A percentile compares a stretch with the other conserved stretches of the same genome.
Conservation (phyloP, 2,113 vertebrate genomes). For the Lepisosteus oculatus region DNA sequence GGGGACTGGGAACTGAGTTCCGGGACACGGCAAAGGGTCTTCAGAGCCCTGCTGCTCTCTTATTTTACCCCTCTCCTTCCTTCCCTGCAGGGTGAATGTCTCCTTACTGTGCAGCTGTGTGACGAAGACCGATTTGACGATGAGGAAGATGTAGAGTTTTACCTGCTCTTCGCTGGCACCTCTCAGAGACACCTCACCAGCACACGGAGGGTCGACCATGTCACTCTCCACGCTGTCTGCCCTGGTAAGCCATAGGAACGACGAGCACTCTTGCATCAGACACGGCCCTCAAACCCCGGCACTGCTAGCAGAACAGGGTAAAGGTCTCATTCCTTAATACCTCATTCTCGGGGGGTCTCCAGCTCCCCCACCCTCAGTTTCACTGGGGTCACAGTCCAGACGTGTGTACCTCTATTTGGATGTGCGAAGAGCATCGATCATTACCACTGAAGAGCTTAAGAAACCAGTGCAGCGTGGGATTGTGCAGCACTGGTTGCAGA, state of each 20-base stretch:
- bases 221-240: conserved; percentile 83
- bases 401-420: too few relatives aligned
- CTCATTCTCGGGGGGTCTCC: not conserved
- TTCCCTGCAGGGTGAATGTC: conserved; percentile 76
- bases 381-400: not conserved
- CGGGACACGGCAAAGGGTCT: too few relatives aligned
- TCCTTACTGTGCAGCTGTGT: conserved; percentile 82
- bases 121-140: conserved; percentile 69
- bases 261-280: conserved; percentile 2
- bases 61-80: conserved; percentile 9
- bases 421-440: too few relatives aligned
- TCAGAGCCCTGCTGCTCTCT: not conserved
- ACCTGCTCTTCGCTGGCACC: conserved; percentile 87
- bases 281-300: not conserved
- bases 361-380: not conserved
- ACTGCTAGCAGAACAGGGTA: not conserved
- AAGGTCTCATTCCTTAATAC: not conserved
- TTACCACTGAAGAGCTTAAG: too few relatives aligned
- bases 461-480: too few relatives aligned
- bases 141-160: conserved; percentile 81
- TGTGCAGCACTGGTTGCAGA: too few relatives aligned
- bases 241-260: conserved; percentile 71
- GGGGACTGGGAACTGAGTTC: too few relatives aligned
- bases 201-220: conserved; percentile 75
- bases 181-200: conserved; percentile 84